phyloP scores from a whole-genome alignment of 2,113 vertebrate species.

The Nestor notabilis region DNA sequence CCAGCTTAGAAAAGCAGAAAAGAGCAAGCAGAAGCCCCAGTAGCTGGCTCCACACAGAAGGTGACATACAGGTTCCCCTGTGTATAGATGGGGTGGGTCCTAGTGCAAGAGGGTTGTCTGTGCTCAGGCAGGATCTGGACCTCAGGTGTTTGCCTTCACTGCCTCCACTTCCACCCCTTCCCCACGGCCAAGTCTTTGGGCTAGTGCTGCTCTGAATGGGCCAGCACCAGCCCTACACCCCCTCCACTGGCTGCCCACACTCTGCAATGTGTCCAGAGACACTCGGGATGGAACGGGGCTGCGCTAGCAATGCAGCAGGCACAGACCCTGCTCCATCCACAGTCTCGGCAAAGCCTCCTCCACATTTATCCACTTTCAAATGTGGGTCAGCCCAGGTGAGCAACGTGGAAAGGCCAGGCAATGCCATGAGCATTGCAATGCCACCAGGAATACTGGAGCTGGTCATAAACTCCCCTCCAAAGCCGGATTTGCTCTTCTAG shows the following conservation, averaged over 20 bases:
- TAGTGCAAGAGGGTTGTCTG: background rate
- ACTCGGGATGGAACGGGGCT: rapidly evolving
- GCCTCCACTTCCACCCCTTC: background rate
- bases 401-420: rapidly evolving
- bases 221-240: background rate
- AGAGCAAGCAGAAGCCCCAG: background rate
- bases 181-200: background rate
- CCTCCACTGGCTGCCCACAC: background rate
- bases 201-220: background rate
- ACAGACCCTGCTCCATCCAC: rapidly evolving
- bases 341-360: background rate
- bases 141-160: background rate
- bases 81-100: background rate
- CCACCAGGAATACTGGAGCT: background rate
- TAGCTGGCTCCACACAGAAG: background rate
- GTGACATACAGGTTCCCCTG: background rate
- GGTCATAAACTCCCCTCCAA: background rate
- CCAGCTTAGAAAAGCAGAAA: background rate
- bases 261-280: background rate
- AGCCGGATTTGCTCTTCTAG: rapidly evolving
- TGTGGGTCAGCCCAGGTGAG: background rate
- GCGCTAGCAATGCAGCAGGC: rapidly evolving
- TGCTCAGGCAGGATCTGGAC: background rate
- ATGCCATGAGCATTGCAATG: rapidly evolving
- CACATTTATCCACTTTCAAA: background rate